These are phyloP conservation scores for Kryptolebias ocellatus DNA, from an alignment of 2,797 vertebrate species.

Conservation along the genomic window DNA sequence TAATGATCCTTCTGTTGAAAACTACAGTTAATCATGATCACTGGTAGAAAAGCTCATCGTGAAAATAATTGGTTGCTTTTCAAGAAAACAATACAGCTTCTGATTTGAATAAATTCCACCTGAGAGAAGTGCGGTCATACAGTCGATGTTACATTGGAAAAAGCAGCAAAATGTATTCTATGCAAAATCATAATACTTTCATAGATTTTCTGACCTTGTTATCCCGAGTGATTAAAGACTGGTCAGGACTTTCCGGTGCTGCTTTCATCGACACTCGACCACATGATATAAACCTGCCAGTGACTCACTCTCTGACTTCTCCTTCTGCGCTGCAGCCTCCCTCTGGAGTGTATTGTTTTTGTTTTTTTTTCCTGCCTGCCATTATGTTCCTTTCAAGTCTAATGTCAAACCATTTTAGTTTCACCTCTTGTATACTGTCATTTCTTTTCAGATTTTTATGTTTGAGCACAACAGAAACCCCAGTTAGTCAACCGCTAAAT, in stretches of 20 bases:
- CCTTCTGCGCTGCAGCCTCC: slow-evolving; percentile 5
- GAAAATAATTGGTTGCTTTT: too few relatives aligned
- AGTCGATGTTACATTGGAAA: background rate
- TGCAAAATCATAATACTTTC: background rate
- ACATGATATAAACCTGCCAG: slow-evolving; percentile 14
- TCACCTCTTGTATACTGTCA: slow-evolving; percentile 23
- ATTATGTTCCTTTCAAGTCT: slow-evolving; percentile 38
- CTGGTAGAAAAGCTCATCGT: too few relatives aligned
- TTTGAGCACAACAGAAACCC: slow-evolving; percentile 16
- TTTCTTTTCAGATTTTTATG: slow-evolving; percentile 31
- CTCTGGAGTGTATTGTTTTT: slow-evolving; percentile 7
- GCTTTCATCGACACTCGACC: background rate
- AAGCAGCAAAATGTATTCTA: slow-evolving; percentile 1
- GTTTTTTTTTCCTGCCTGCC: slow-evolving; percentile 25
- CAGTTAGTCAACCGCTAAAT: slow-evolving; percentile 7
- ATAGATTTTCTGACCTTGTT: background rate
- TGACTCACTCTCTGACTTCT: slow-evolving; percentile 4
- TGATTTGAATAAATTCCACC: slow-evolving; percentile 13
- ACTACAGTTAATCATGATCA: too few relatives aligned
- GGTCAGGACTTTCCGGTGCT: slow-evolving; percentile 23
- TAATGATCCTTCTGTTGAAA: too few relatives aligned
- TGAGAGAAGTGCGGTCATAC: background rate
- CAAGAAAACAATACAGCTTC: too few relatives aligned
- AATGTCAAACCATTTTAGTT: slow-evolving; percentile 43
- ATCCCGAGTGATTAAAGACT: slow-evolving; percentile 2